Evolutionary conservation across 2,797 vertebrate species (phyloP).

Genomic region (Halcyon badia): DNA sequence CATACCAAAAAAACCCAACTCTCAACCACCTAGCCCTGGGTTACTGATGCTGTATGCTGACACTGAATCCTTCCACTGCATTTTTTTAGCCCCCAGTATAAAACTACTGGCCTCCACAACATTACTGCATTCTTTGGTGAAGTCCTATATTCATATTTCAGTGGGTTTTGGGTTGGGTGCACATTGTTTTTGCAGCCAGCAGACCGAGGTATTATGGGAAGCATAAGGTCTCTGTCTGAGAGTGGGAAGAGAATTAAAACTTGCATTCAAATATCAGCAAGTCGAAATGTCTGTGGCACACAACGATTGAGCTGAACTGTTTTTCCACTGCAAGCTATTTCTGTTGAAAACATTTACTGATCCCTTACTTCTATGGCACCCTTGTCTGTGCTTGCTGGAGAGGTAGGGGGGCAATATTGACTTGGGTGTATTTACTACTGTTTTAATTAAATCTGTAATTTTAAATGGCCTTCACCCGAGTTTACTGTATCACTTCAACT

Average conservation of each 20-base stretch:
- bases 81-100: neutral
- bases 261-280: constrained; percentile 21
- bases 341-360: neutral
- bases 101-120: neutral
- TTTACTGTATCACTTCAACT: neutral
- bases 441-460: neutral
- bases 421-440: neutral
- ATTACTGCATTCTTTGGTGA: neutral
- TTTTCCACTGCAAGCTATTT: neutral
- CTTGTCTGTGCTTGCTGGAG: neutral
- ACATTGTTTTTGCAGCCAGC: neutral
- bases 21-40: neutral
- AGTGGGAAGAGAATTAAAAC: neutral
- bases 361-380: neutral
- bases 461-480: neutral
- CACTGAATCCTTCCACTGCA: neutral
- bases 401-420: neutral
- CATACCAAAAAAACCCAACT: rapidly evolving
- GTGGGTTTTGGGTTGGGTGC: neutral
- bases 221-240: neutral
- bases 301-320: neutral
- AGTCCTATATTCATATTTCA: neutral
- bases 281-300: constrained; percentile 5
- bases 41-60: neutral
- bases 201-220: neutral